phyloP scores from a whole-genome alignment of 1,140 invertebrate genomes.

The Stratiolaelaps scimitus region DNA sequence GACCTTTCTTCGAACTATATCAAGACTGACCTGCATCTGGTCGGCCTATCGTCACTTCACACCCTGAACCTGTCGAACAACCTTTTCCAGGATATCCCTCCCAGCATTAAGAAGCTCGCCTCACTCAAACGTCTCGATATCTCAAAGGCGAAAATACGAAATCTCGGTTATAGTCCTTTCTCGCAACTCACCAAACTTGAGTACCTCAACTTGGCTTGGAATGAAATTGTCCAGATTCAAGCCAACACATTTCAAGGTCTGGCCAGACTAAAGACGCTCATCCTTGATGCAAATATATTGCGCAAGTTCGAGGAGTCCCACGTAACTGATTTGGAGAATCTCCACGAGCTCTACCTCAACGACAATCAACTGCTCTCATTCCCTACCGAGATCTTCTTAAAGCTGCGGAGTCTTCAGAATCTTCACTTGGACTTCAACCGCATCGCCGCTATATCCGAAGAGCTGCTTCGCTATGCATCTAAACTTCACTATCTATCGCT shows the following conservation, averaged over 20 bases:
- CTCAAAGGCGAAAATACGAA: constrained; percentile 39
- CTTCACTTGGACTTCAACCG: constrained; percentile 71
- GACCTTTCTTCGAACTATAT: constrained; percentile 46
- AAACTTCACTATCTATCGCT: constrained; percentile 49
- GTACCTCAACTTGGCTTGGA: constrained; percentile 43
- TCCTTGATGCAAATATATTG: constrained; percentile 69
- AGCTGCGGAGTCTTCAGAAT: constrained; percentile 56
- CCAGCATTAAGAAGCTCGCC: constrained; percentile 34
- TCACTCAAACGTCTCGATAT: constrained; percentile 13
- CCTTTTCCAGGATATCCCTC: constrained; percentile 65
- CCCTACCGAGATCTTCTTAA: constrained; percentile 59
- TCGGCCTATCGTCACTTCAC: constrained; percentile 55
- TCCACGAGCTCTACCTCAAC: constrained; percentile 63
- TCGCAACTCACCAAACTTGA: constrained; percentile 32
- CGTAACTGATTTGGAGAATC: constrained; percentile 60
- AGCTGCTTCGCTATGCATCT: constrained; percentile 42
- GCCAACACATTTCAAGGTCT: constrained; percentile 63
- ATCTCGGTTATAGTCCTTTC: constrained; percentile 31
- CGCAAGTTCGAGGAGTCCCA: constrained; percentile 78
- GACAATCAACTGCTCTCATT: constrained; percentile 76
- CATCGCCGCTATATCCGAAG: constrained; percentile 66
- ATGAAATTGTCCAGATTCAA: constrained; percentile 63
- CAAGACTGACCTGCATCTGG: constrained; percentile 49
- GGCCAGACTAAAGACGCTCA: constrained; percentile 54
- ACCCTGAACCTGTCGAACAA: constrained; percentile 69